Conservation (phyloP, 2,113 vertebrate genomes). For the Tachysurus fulvidraco region DNA sequence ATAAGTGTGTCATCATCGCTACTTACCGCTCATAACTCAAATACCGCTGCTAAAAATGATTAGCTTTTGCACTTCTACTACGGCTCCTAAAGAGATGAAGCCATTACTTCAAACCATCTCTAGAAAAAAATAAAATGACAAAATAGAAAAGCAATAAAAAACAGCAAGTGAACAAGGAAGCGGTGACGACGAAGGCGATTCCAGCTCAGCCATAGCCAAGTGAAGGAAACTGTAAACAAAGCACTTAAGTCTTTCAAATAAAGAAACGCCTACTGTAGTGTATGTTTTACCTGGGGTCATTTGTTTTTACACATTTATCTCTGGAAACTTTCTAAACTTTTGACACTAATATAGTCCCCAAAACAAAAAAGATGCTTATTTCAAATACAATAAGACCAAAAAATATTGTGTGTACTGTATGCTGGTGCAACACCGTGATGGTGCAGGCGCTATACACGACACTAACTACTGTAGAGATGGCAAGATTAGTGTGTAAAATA, state of each 20-base stretch:
- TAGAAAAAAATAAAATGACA: background rate
- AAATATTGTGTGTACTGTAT: background rate
- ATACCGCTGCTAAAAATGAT: background rate
- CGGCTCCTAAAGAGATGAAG: background rate
- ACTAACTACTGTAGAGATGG: background rate
- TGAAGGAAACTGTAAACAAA: constrained; percentile 11
- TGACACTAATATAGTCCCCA: background rate
- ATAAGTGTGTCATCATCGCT: background rate
- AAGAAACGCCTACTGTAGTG: too few relatives aligned
- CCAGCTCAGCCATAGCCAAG: background rate
- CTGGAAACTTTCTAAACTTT: background rate
- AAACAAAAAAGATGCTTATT: background rate
- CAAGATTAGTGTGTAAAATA: background rate
- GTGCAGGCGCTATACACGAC: background rate
- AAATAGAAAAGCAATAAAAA: background rate
- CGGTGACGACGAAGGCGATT: background rate
- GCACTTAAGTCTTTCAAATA: background rate
- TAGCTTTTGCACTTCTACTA: background rate
- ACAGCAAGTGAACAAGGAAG: background rate
- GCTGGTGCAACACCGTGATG: background rate
- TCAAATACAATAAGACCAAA: background rate
- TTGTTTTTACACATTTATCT: background rate
- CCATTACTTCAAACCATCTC: background rate
- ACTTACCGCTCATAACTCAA: constrained; percentile 16
- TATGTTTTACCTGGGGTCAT: background rate